A percentile compares a stretch with the other conserved stretches of the same genome.
These are phyloP conservation scores for Phenganax subtilis DNA, from an alignment of 92 coral and sea anemone genomes.

Conservation along the genomic window DNA sequence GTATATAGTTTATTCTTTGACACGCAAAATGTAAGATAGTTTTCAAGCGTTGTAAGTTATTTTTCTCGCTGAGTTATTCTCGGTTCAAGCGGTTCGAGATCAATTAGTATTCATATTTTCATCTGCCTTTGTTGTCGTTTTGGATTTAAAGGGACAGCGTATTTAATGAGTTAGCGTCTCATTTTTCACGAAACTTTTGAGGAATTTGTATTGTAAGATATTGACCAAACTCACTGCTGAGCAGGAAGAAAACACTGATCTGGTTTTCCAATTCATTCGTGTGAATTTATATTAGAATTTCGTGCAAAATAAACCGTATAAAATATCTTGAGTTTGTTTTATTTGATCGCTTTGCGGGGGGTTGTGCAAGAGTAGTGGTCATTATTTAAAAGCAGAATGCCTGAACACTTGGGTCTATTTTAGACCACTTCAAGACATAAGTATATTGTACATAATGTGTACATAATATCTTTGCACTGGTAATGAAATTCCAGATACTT, in stretches of 20 bases:
- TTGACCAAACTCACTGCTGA: neutral
- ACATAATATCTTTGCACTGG: too few relatives aligned
- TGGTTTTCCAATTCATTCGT: slow-evolving; percentile 7
- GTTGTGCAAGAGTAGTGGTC: neutral
- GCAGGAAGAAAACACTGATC: slow-evolving; percentile 2
- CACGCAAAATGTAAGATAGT: slow-evolving; percentile 41
- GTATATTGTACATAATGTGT: too few relatives aligned
- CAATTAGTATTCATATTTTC: neutral
- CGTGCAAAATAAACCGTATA: slow-evolving; percentile 26
- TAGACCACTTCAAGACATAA: too few relatives aligned
- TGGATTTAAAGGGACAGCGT: neutral
- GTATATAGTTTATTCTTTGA: slow-evolving; percentile 11
- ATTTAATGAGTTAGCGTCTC: too few relatives aligned
- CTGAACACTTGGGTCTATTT: too few relatives aligned
- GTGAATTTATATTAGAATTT: slow-evolving; percentile 7
- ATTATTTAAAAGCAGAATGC: too few relatives aligned
- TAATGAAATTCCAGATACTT: too few relatives aligned
- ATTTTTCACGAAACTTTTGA: neutral
- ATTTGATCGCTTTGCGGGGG: slow-evolving; percentile 17
- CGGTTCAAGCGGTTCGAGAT: neutral
- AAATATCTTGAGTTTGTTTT: neutral
- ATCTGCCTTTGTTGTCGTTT: slow-evolving; percentile 9
- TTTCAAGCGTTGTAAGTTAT: slow-evolving; percentile 21
- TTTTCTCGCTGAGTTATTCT: slow-evolving; percentile 19
- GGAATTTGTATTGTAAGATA: slow-evolving; percentile 9